phyloP scores from a whole-genome alignment of 1,140 invertebrate genomes.

The Calephelis nemesis region DNA sequence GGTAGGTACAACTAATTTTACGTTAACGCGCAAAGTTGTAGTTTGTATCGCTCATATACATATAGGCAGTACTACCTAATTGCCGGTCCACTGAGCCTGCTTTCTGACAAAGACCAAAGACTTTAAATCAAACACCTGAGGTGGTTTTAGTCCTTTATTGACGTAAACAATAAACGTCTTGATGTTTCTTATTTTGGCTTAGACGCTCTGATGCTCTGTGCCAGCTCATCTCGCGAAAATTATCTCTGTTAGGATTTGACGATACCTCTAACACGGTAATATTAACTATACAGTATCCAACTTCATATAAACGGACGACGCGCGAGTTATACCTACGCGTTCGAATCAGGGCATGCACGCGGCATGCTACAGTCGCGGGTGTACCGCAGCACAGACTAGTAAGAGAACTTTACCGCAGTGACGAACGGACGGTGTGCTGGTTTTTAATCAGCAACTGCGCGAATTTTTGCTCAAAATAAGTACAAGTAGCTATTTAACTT shows the following conservation, averaged over 20 bases:
- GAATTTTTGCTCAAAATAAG: too few relatives aligned
- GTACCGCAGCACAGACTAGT: too few relatives aligned
- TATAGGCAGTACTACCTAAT: constrained; percentile 33
- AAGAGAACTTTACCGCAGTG: too few relatives aligned
- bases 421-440: too few relatives aligned
- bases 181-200: constrained; percentile 6
- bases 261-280: constrained; percentile 20
- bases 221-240: neutral
- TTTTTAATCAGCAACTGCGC: too few relatives aligned
- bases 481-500: too few relatives aligned
- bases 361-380: too few relatives aligned
- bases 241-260: constrained; percentile 24
- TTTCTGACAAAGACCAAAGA: constrained; percentile 31
- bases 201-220: constrained; percentile 14
- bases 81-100: constrained; percentile 29
- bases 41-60: too few relatives aligned
- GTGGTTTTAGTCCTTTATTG: constrained; percentile 18
- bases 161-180: constrained; percentile 29
- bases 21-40: constrained; percentile 27
- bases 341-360: too few relatives aligned
- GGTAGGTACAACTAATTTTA: neutral
- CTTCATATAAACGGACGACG: too few relatives aligned
- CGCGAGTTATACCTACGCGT: too few relatives aligned
- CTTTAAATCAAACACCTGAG: constrained; percentile 11
- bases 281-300: too few relatives aligned